Percentiles rank a stretch among this genome's conserved stretches.
Conservation (phyloP, 2,113 vertebrate species). For the Tyto alba region DNA sequence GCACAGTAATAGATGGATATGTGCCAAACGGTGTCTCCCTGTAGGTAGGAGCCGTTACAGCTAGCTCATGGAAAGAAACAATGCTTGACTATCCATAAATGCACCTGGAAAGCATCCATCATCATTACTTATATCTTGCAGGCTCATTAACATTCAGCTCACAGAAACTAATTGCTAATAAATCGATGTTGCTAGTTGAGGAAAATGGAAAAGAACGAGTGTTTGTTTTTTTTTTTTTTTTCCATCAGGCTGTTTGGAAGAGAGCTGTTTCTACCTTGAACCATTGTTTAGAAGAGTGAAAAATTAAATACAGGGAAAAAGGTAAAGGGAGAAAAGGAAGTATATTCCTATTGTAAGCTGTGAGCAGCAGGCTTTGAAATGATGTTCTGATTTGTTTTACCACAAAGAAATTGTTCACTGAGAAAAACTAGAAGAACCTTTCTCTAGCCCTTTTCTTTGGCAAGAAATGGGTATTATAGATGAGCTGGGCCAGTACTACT, state of each 20-base stretch:
- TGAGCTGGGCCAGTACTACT: background rate
- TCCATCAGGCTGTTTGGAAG: background rate
- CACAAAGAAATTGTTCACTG: background rate
- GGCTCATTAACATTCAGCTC: slow-evolving; percentile 15
- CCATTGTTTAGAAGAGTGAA: background rate
- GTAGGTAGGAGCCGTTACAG: background rate
- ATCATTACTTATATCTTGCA: background rate
- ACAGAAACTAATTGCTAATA: slow-evolving; percentile 1
- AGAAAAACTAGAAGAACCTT: background rate
- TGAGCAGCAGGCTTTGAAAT: background rate
- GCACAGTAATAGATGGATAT: background rate
- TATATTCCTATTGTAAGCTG: background rate
- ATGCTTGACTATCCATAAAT: background rate
- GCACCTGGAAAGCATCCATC: slow-evolving; percentile 20
- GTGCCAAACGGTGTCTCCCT: background rate
- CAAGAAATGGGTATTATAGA: background rate
- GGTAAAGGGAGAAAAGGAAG: background rate
- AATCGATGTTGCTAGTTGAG: background rate
- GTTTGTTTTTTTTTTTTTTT: background rate
- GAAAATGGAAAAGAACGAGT: background rate
- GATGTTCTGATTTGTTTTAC: background rate
- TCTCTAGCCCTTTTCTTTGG: background rate
- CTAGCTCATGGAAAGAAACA: background rate
- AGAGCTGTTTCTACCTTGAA: background rate
- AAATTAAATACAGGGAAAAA: background rate